Percentiles rank a stretch among this genome's conserved stretches.
Evolutionary conservation across 2,113 vertebrate species (phyloP).

Genomic region (Cochlearius cochlearius): DNA sequence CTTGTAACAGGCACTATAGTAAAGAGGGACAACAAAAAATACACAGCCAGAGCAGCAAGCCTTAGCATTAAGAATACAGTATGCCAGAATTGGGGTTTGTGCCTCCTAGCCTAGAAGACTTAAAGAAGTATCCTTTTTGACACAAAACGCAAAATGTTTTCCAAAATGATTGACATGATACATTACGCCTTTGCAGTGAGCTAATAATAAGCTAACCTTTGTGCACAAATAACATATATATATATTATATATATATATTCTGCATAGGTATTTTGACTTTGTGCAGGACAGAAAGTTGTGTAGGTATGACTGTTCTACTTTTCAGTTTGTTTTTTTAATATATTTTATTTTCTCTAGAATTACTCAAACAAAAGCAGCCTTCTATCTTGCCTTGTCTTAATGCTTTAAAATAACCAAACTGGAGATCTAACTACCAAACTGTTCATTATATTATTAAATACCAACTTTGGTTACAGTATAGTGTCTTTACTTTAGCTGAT

Average conservation of each 20-base stretch:
- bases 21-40: slow-evolving; percentile 72
- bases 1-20: slow-evolving; percentile 78
- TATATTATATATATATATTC: slow-evolving; percentile 78
- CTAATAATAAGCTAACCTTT: slow-evolving; percentile 85
- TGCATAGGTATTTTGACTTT: slow-evolving; percentile 89
- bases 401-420: slow-evolving; percentile 99
- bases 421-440: slow-evolving; percentile 97
- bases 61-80: slow-evolving; percentile 85
- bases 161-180: slow-evolving; percentile 76
- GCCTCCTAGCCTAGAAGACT: slow-evolving; percentile 80
- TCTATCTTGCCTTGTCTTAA: slow-evolving; percentile 99
- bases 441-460: slow-evolving; percentile 92
- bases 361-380: slow-evolving; percentile 93
- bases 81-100: slow-evolving; percentile 77
- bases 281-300: slow-evolving; percentile 93
- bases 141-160: slow-evolving; percentile 73
- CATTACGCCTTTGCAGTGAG: slow-evolving; percentile 80
- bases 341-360: slow-evolving; percentile 87
- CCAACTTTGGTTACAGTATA: slow-evolving; percentile 94
- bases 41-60: slow-evolving; percentile 85
- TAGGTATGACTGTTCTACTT: slow-evolving; percentile 89
- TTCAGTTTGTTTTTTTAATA: slow-evolving; percentile 72
- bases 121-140: slow-evolving; percentile 73
- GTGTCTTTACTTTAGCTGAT: slow-evolving; percentile 98
- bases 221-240: slow-evolving; percentile 81